Base-by-base conservation (phyloP, 1,140 invertebrate species). In the Delia radicum region DNA sequence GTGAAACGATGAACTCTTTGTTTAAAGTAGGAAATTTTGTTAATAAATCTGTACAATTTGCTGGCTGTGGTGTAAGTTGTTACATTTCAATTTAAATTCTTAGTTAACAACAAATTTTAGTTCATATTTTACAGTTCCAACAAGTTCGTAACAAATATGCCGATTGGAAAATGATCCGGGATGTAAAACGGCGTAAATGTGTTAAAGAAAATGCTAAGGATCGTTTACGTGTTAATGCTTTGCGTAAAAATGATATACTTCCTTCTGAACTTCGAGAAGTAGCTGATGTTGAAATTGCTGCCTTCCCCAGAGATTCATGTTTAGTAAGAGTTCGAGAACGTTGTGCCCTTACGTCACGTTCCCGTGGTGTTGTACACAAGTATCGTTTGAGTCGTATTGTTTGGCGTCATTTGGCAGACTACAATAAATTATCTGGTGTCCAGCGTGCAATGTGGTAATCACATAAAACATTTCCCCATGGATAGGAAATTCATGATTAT, bases 371-470 rank as follows among this genome's bases (percentile, higher is more conserved):
- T 76, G 90, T 96, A 0, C 79, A 87, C 18, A 89, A 91, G 77
- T 98, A 93, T 91, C 90, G 95, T 79, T 80, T 98, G 42, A 97
- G 95, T 82, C 89, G 96, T 83, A 95, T 97, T 79, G 90, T 96
- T 27, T 98, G 94, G 88, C 90, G 96, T 77, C 89, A 95, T 82
- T 87, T 97, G 72, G 94, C 93, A 1, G 96, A 98, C 89, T 94
- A 98, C 86, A 98, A 97, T 87, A 93, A 94, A 88, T 82, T 98
- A 15, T 90, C 93, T 61, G 96, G 96, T 55, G 90, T 96, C 2
- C 95, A 96, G 86, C 89, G 95, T 86, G 94, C 95, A 24, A 93
- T 94, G 87, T 98, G 96, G 96, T 86, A 86, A 42, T 48, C 18
- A 37, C 15, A 42, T 2, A n/a, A 13, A 42, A 65, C 6, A n/a